phyloP scores from a whole-genome alignment of 2,113 vertebrate genomes.

The Petaurus breviceps region DNA sequence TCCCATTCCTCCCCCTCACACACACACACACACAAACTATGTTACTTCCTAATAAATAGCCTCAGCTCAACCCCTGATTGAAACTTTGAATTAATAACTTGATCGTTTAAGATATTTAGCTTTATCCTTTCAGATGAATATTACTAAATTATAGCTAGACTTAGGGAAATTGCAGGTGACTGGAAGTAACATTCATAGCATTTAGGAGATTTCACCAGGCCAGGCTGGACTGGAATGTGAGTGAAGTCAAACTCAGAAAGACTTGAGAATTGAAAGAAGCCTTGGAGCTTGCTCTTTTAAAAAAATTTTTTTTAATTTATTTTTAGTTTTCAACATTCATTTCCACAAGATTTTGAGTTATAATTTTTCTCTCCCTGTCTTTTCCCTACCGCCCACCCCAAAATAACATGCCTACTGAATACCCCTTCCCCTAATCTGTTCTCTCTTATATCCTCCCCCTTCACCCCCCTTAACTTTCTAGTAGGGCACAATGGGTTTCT shows the following conservation, averaged over 20 bases:
- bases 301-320: too few relatives aligned
- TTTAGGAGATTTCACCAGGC: neutral
- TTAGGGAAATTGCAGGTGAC: neutral
- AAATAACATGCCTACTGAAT: too few relatives aligned
- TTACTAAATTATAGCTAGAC: slow-evolving; percentile 76
- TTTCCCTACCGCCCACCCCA: too few relatives aligned
- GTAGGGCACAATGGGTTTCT: too few relatives aligned
- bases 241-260: neutral
- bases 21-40: neutral
- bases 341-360: too few relatives aligned
- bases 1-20: neutral
- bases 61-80: neutral
- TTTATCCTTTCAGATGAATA: slow-evolving; percentile 75
- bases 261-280: neutral
- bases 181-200: neutral
- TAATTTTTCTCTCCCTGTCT: too few relatives aligned
- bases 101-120: slow-evolving; percentile 28
- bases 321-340: too few relatives aligned
- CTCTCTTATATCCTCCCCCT: too few relatives aligned
- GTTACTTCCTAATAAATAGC: neutral
- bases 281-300: too few relatives aligned
- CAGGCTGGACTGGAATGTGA: slow-evolving; percentile 41
- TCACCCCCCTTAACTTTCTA: too few relatives aligned
- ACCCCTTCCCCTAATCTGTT: too few relatives aligned
- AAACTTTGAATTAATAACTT: neutral